These are phyloP conservation scores for Coregonus ussuriensis DNA, from an alignment of 2,797 vertebrate species.

Conservation along the genomic window DNA sequence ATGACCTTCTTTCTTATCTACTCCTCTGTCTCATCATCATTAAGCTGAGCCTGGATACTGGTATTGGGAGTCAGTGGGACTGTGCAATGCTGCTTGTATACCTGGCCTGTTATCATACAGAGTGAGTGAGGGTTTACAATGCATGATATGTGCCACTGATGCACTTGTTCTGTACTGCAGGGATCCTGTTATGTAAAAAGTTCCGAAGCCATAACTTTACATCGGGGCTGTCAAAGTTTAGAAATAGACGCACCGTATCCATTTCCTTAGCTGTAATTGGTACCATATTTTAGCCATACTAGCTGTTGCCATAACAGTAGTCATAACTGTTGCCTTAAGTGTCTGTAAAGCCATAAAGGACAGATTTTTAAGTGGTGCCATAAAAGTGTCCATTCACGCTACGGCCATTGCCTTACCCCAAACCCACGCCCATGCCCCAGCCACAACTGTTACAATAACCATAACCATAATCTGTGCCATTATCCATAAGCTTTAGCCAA, in stretches of 20 bases:
- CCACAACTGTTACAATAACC: neutral
- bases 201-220: neutral
- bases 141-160: neutral
- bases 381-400: neutral
- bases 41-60: neutral
- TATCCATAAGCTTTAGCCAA: neutral
- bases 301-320: conserved; percentile 1
- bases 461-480: neutral
- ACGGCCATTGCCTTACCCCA: neutral
- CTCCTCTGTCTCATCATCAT: neutral
- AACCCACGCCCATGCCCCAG: neutral
- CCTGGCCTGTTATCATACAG: too few species aligned
- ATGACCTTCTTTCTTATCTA: neutral
- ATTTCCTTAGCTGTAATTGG: neutral
- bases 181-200: neutral
- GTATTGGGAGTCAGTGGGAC: neutral
- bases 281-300: neutral
- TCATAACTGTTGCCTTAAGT: neutral
- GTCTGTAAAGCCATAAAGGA: neutral
- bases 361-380: neutral
- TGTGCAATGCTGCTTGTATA: too few species aligned
- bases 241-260: neutral
- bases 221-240: neutral
- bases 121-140: neutral
- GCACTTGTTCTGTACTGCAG: neutral